Conservation (phyloP, 2,797 vertebrate species). For the Enteromius trimaculatus region DNA sequence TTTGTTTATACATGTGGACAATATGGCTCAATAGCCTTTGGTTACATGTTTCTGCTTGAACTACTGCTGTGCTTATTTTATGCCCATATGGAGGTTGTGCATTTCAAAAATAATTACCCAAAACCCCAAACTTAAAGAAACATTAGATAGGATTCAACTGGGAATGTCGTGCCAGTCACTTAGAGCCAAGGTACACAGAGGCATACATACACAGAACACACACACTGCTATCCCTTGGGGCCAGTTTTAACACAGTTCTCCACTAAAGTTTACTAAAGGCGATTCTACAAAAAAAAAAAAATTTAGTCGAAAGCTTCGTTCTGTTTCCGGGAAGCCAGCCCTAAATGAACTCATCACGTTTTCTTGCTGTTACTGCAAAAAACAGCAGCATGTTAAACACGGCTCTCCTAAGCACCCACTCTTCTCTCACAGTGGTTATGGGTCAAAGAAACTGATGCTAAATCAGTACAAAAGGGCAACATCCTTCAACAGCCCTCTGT, state of each 20-base stretch:
- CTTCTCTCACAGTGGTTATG: constrained; percentile 17
- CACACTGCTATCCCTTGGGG: neutral
- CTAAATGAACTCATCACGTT: constrained; percentile 23
- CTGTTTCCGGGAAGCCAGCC: neutral
- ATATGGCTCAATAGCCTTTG: constrained; percentile 5
- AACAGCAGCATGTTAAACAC: constrained; percentile 13
- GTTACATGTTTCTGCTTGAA: neutral
- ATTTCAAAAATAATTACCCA: constrained; percentile 22
- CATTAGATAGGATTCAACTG: constrained; percentile 13
- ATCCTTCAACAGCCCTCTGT: constrained; percentile 24
- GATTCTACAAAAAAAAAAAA: neutral
- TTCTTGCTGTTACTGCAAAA: constrained; percentile 19
- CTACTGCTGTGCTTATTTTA: neutral
- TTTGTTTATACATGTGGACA: neutral
- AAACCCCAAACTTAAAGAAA: constrained; percentile 9
- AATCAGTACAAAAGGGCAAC: constrained; percentile 22
- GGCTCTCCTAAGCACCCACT: neutral
- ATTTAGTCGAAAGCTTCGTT: neutral
- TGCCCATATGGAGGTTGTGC: neutral
- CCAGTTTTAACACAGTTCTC: neutral
- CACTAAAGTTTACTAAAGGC: neutral
- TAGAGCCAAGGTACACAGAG: neutral
- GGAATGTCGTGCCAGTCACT: neutral
- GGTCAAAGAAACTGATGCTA: constrained; percentile 20
- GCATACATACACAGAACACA: neutral